Percentiles rank a stretch among this genome's conserved stretches.
phyloP scores from a whole-genome alignment of 1,140 invertebrate genomes.

The Hylaeus volcanicus region DNA sequence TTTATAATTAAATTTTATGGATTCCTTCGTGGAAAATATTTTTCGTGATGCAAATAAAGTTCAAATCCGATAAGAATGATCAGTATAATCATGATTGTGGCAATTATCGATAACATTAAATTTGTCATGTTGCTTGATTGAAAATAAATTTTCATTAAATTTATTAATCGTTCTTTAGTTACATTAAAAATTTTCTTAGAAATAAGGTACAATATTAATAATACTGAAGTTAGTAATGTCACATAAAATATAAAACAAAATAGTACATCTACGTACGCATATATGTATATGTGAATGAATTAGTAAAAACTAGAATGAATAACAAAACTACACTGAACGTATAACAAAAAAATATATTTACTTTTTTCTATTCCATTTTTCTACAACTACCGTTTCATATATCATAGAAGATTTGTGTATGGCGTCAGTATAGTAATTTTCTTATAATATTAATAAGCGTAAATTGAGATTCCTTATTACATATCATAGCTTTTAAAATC shows the following conservation, averaged over 20 bases:
- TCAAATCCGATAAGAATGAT: constrained; percentile 67
- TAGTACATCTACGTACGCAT: not conserved
- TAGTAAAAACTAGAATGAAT: not conserved
- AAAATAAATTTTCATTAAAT: constrained; percentile 13
- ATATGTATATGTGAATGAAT: too few relatives aligned
- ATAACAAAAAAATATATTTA: constrained; percentile 8
- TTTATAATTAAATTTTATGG: constrained; percentile 55
- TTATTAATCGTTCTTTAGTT: constrained; percentile 40
- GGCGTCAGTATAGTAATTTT: too few relatives aligned
- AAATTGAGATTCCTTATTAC: constrained; percentile 16
- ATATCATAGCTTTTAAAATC: constrained; percentile 2
- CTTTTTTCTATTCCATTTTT: too few relatives aligned
- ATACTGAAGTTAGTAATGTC: constrained; percentile 35
- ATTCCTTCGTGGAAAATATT: constrained; percentile 64
- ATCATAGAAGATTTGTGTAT: too few relatives aligned
- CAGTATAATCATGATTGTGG: constrained; percentile 55
- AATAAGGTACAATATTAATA: constrained; percentile 12
- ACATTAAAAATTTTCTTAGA: constrained; percentile 1
- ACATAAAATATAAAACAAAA: constrained; percentile 18
- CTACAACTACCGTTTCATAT: too few relatives aligned
- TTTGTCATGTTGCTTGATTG: constrained; percentile 40
- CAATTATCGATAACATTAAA: constrained; percentile 55
- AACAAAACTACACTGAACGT: not conserved
- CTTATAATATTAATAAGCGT: constrained; percentile 43
- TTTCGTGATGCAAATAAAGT: constrained; percentile 71